A percentile compares a stretch with the other conserved stretches of the same genome.
These are phyloP conservation scores for Caerostris extrusa DNA, from an alignment of 1,140 invertebrate genomes.

Conservation along the genomic window DNA sequence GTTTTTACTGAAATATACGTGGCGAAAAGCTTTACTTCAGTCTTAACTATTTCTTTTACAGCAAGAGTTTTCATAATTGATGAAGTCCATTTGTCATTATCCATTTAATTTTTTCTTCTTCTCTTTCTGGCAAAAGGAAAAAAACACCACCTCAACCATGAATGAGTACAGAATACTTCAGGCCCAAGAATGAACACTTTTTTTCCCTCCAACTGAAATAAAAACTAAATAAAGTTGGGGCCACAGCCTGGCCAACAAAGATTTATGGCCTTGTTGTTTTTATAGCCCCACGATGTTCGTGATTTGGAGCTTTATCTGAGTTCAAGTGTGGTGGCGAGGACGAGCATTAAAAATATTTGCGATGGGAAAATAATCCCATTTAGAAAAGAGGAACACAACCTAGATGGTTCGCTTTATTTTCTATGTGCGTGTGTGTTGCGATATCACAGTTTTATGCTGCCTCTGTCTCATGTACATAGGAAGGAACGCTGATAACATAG, in stretches of 20 bases:
- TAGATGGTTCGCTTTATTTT: conserved; percentile 7
- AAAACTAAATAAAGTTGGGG: neutral
- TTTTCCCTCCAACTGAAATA: no score
- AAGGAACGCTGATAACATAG: neutral
- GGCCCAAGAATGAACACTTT: no score
- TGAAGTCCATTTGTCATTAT: no score
- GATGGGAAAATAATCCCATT: conserved; percentile 63
- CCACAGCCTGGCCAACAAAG: neutral
- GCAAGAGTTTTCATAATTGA: no score
- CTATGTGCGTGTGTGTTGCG: neutral
- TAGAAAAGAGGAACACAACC: neutral
- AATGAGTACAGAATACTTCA: no score
- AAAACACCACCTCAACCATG: no score
- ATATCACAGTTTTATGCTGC: neutral
- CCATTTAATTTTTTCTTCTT: no score
- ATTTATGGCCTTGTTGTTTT: conserved; percentile 64
- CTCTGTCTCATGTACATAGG: neutral
- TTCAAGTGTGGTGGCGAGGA: conserved; percentile 37
- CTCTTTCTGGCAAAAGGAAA: no score
- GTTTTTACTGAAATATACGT: no score
- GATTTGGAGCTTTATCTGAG: conserved; percentile 61
- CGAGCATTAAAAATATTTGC: conserved; percentile 69
- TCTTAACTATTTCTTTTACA: no score
- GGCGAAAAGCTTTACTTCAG: no score
- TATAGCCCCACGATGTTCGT: conserved; percentile 36